Conservation (phyloP, 2,113 vertebrate genomes). For the sheep (Ovis aries) region DNA sequence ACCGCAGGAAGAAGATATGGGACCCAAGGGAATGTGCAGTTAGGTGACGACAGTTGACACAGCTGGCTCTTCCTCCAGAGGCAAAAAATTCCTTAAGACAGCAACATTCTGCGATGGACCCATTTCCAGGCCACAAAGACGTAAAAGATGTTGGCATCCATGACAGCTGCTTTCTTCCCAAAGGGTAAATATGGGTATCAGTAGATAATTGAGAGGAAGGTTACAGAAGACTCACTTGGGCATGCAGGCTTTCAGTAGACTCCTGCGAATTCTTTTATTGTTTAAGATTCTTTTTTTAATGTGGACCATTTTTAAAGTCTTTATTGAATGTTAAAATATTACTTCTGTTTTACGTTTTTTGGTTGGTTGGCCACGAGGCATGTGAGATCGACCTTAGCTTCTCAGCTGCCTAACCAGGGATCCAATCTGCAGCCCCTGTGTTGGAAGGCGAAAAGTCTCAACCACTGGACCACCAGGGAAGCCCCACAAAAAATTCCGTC, state of each 20-base stretch:
- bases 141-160: not conserved
- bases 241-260: not conserved
- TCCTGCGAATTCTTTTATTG: not conserved
- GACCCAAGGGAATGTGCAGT: not conserved
- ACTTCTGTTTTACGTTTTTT: not conserved
- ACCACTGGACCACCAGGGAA: not conserved
- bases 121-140: not conserved
- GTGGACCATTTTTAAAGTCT: not conserved
- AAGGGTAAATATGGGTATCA: not conserved
- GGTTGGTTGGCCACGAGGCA: not conserved
- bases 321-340: not conserved
- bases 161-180: not conserved
- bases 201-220: not conserved
- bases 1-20: rapidly evolving
- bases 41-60: not conserved
- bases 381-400: not conserved
- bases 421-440: not conserved
- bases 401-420: not conserved
- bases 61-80: not conserved
- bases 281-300: not conserved
- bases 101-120: not conserved
- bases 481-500: not conserved
- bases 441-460: not conserved
- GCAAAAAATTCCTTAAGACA: not conserved
- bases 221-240: not conserved